Evolutionary conservation across 2,888 invertebrate genomes (phyloP).

Genomic region (Meiosimyza decipiens): DNA sequence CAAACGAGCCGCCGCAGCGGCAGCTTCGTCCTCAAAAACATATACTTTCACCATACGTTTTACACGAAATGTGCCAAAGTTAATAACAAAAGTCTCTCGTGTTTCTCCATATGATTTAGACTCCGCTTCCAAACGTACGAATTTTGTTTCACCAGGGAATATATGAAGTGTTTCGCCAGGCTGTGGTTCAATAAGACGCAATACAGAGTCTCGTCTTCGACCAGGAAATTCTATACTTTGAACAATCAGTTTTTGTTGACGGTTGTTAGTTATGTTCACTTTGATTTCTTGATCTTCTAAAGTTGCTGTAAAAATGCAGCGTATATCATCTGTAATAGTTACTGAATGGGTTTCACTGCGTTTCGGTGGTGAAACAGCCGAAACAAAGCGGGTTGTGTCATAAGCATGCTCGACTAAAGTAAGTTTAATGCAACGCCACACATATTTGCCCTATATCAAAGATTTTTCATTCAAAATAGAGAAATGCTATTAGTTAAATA

Average conservation of each 20-base stretch:
- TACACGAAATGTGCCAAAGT: slow-evolving; percentile 54
- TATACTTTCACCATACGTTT: slow-evolving; percentile 52
- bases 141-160: slow-evolving; percentile 5
- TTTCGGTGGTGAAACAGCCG: neutral
- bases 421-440: slow-evolving; percentile 58
- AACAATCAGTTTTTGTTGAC: slow-evolving; percentile 44
- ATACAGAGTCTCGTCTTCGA: slow-evolving; percentile 44
- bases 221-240: slow-evolving; percentile 39
- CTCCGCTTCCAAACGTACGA: slow-evolving; percentile 48
- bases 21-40: slow-evolving; percentile 52
- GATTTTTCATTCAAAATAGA: too few relatives aligned
- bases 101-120: slow-evolving; percentile 54
- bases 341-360: slow-evolving; percentile 63
- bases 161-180: neutral
- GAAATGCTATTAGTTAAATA: too few relatives aligned
- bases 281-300: slow-evolving; percentile 58
- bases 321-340: slow-evolving; percentile 68
- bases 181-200: slow-evolving; percentile 50
- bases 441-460: slow-evolving; percentile 54
- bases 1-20: slow-evolving; percentile 44
- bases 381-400: slow-evolving; percentile 28
- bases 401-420: slow-evolving; percentile 48
- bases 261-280: slow-evolving; percentile 50
- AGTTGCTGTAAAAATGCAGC: slow-evolving; percentile 65
- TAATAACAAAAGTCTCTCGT: slow-evolving; percentile 50